These are phyloP conservation scores for Eilema caniola DNA, from an alignment of 2,888 invertebrate species.

Conservation along the genomic window DNA sequence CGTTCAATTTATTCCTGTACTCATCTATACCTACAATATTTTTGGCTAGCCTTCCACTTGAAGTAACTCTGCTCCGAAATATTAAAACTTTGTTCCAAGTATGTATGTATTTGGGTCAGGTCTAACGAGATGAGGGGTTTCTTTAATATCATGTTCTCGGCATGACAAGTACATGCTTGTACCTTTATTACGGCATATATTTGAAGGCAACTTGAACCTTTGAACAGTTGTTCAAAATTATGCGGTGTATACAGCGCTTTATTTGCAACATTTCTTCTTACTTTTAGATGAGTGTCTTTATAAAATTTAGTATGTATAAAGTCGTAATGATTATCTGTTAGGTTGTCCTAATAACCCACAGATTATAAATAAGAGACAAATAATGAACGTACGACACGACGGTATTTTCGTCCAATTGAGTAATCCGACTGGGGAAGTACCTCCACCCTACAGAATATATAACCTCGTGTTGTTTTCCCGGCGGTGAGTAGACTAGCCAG, in stretches of 20 bases:
- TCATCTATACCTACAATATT: constrained; percentile 27
- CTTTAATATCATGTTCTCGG: constrained; percentile 47
- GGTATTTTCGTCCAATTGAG: too few relatives aligned
- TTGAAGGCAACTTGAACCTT: constrained; percentile 21
- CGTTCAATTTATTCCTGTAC: constrained; percentile 25
- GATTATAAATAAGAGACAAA: too few relatives aligned
- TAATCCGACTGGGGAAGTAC: too few relatives aligned
- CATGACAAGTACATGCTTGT: constrained; percentile 33
- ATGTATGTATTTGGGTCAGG: constrained; percentile 42
- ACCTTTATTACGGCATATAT: constrained; percentile 24
- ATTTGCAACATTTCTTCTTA: not conserved
- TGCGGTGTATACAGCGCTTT: not conserved
- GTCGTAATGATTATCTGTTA: too few relatives aligned
- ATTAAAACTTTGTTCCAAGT: constrained; percentile 46
- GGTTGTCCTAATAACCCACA: too few relatives aligned
- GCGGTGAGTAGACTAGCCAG: too few relatives aligned
- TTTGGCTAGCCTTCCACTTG: constrained; percentile 29
- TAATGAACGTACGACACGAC: too few relatives aligned
- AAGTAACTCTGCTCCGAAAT: constrained; percentile 34
- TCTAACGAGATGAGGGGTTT: constrained; percentile 38
- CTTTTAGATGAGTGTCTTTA: not conserved
- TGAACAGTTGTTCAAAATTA: constrained; percentile 19
- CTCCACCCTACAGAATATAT: too few relatives aligned
- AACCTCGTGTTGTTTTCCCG: too few relatives aligned
- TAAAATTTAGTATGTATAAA: too few relatives aligned